Conservation (phyloP, 1,140 invertebrate species). For the Pinna nobilis region DNA sequence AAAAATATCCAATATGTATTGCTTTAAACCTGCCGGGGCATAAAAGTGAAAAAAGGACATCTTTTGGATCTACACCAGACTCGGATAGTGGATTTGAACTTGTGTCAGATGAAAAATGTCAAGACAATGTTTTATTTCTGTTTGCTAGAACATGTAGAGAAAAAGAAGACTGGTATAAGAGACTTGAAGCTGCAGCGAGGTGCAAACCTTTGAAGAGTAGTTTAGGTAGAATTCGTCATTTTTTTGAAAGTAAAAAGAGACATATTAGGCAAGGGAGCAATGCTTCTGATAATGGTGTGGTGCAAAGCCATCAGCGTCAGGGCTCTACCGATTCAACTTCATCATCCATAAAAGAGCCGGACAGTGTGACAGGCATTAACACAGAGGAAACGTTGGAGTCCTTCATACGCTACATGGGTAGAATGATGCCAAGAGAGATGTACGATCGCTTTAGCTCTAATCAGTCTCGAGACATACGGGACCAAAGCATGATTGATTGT, state of each 20-base stretch:
- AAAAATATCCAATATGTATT: slow-evolving; percentile 93
- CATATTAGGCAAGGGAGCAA: slow-evolving; percentile 25
- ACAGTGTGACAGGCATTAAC: slow-evolving; percentile 13
- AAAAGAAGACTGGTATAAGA: slow-evolving; percentile 90
- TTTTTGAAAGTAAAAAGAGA: slow-evolving; percentile 35
- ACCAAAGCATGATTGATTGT: slow-evolving; percentile 43
- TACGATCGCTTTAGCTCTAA: slow-evolving; percentile 19
- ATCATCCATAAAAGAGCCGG: slow-evolving; percentile 44
- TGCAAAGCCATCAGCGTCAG: slow-evolving; percentile 53
- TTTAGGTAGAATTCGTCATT: slow-evolving; percentile 60
- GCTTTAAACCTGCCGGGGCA: slow-evolving; percentile 38
- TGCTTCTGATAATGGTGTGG: slow-evolving; percentile 34
- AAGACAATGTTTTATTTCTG: slow-evolving; percentile 77
- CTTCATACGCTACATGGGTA: slow-evolving; percentile 67
- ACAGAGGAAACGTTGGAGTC: slow-evolving; percentile 33
- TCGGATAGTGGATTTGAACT: slow-evolving; percentile 63
- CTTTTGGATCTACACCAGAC: slow-evolving; percentile 32
- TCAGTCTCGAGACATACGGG: slow-evolving; percentile 1
- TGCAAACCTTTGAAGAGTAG: slow-evolving; percentile 61
- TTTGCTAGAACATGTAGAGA: slow-evolving; percentile 89
- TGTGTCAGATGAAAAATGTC: slow-evolving; percentile 61
- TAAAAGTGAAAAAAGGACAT: slow-evolving; percentile 26
- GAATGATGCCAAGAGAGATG: slow-evolving; percentile 60
- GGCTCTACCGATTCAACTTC: slow-evolving; percentile 62
- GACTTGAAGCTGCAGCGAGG: slow-evolving; percentile 64